phyloP scores from a whole-genome alignment of 2,888 invertebrate genomes.

The Cartodere bifasciata region DNA sequence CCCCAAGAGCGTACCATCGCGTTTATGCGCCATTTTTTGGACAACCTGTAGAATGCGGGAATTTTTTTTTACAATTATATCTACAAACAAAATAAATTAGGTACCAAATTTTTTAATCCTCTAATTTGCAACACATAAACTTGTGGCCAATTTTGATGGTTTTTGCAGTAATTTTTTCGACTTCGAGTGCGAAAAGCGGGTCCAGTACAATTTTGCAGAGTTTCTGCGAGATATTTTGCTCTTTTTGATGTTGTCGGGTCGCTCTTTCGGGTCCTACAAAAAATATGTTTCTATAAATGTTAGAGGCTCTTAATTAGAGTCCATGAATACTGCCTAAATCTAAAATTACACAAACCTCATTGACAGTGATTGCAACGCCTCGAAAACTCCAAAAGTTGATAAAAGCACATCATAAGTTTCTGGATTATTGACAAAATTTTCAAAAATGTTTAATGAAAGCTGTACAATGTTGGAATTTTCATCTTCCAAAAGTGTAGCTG shows the following conservation, averaged over 20 bases:
- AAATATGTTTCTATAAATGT: too few species aligned
- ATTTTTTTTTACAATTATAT: not conserved
- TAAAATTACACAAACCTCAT: too few species aligned
- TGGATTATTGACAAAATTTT: conserved; percentile 9
- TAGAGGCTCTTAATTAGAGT: too few species aligned
- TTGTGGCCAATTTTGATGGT: not conserved
- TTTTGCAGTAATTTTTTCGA: conserved; percentile 1
- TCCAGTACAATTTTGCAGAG: conserved; percentile 3
- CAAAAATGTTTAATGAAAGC: conserved; percentile 9
- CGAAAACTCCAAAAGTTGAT: conserved; percentile 12
- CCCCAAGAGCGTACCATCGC: too few species aligned
- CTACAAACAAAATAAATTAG: too few species aligned
- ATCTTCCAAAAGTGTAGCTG: conserved; percentile 10
- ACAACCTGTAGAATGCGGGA: too few species aligned
- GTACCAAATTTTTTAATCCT: conserved; percentile 5
- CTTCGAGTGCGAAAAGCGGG: conserved; percentile 7
- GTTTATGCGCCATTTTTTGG: too few species aligned
- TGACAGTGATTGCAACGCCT: conserved; percentile 9
- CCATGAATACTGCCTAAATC: too few species aligned
- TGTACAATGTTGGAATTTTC: not conserved
- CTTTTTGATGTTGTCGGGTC: conserved; percentile 1
- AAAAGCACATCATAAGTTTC: conserved; percentile 6
- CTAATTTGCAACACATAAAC: conserved; percentile 4
- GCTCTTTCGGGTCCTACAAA: not conserved
- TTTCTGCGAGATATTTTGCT: conserved; percentile 6